Percentiles rank a stretch among this genome's conserved stretches.
Evolutionary conservation across 2,113 vertebrate genomes (phyloP).

Genomic region (Grantiella picta): DNA sequence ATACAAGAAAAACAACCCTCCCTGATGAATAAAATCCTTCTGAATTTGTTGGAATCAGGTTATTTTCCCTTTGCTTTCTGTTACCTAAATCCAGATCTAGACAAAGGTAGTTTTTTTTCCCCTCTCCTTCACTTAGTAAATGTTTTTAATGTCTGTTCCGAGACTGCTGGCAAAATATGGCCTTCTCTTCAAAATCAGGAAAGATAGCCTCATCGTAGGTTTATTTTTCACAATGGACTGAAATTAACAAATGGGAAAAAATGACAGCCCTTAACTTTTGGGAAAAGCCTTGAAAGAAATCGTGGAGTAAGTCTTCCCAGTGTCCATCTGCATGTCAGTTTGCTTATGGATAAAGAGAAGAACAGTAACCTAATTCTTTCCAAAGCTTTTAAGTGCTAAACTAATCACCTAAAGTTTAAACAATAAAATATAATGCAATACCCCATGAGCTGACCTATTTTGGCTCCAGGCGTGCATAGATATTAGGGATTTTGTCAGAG

Average conservation of each 20-base stretch:
- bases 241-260: background rate
- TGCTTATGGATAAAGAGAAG: background rate
- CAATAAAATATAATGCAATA: constrained; percentile 45
- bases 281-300: background rate
- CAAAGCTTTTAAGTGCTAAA: constrained; percentile 25
- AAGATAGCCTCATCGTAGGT: background rate
- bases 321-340: background rate
- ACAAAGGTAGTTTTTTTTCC: background rate
- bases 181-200: background rate
- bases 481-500: constrained; percentile 53
- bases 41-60: background rate
- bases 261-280: background rate
- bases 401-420: constrained; percentile 58
- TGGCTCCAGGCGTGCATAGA: constrained; percentile 13
- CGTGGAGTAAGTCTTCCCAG: background rate
- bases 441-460: constrained; percentile 48
- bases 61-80: background rate
- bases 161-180: background rate
- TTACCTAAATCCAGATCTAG: background rate
- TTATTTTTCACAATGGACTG: background rate
- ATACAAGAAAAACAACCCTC: background rate
- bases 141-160: background rate
- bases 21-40: background rate
- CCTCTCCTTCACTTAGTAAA: background rate
- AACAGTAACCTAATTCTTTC: constrained; percentile 40